Evolutionary conservation across 2,797 vertebrate genomes (phyloP).

Genomic region (Bucorvus abyssinicus): DNA sequence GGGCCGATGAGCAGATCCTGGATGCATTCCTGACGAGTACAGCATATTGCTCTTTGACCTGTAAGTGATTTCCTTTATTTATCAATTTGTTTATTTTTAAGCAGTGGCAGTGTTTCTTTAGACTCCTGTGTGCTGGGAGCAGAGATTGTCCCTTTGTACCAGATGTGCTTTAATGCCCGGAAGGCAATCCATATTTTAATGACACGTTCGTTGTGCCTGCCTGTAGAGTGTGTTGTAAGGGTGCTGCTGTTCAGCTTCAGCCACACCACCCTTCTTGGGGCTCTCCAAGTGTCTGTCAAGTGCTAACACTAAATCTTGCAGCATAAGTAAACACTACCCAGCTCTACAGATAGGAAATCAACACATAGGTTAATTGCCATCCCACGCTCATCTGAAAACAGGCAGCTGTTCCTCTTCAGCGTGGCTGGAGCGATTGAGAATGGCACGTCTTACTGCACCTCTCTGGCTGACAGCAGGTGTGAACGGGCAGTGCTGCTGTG

Average conservation of each 20-base stretch:
- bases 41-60: background rate
- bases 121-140: background rate
- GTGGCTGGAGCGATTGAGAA: background rate
- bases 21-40: background rate
- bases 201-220: background rate
- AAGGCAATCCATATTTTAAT: background rate
- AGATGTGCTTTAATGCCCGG: background rate
- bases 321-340: background rate
- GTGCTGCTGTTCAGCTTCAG: background rate
- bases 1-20: background rate
- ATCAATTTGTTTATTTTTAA: background rate
- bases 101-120: background rate
- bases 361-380: background rate
- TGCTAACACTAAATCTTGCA: background rate
- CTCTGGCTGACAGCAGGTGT: background rate
- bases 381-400: background rate
- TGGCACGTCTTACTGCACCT: background rate
- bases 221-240: background rate
- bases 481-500: background rate
- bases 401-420: background rate
- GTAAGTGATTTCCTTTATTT: background rate
- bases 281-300: background rate
- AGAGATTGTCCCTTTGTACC: background rate
- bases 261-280: background rate
- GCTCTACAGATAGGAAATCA: background rate